A percentile compares a stretch with the other conserved stretches of the same genome.
phyloP scores from a whole-genome alignment of 2,797 vertebrate genomes.

The Notolabrus celidotus region DNA sequence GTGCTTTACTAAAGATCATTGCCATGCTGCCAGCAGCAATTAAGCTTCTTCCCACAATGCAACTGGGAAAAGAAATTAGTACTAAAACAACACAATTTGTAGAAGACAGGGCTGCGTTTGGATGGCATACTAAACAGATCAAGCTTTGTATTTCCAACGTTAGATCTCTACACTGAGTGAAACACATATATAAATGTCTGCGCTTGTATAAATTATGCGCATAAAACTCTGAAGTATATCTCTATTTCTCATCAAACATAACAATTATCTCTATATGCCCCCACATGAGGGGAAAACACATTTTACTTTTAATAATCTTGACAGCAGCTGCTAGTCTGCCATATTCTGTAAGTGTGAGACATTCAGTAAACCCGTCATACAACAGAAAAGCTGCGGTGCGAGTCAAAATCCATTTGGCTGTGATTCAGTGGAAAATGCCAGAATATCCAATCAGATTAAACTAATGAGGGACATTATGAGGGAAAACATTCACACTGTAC shows the following conservation, averaged over 20 bases:
- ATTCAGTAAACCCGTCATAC: slow-evolving; percentile 50
- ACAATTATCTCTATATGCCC: slow-evolving; percentile 7
- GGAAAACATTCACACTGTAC: slow-evolving; percentile 55
- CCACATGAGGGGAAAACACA: neutral
- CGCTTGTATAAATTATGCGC: neutral
- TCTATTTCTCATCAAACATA: slow-evolving; percentile 9
- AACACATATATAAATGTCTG: neutral
- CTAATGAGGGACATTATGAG: slow-evolving; percentile 63
- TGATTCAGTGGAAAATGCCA: slow-evolving; percentile 62
- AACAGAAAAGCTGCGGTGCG: slow-evolving; percentile 48
- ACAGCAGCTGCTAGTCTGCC: slow-evolving; percentile 20
- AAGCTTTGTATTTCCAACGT: neutral
- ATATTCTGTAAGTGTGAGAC: slow-evolving; percentile 41
- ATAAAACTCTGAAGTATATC: neutral
- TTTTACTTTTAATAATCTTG: slow-evolving; percentile 24
- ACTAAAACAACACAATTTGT: neutral
- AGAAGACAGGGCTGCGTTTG: neutral
- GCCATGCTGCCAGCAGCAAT: neutral
- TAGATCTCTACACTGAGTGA: neutral
- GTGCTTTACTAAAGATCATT: neutral
- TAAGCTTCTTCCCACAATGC: neutral
- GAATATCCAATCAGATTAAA: slow-evolving; percentile 61
- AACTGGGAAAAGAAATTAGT: neutral
- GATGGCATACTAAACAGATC: neutral
- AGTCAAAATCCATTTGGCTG: slow-evolving; percentile 67